Evolutionary conservation across 2,113 vertebrate genomes (phyloP).

Genomic region (Petroica traversi): DNA sequence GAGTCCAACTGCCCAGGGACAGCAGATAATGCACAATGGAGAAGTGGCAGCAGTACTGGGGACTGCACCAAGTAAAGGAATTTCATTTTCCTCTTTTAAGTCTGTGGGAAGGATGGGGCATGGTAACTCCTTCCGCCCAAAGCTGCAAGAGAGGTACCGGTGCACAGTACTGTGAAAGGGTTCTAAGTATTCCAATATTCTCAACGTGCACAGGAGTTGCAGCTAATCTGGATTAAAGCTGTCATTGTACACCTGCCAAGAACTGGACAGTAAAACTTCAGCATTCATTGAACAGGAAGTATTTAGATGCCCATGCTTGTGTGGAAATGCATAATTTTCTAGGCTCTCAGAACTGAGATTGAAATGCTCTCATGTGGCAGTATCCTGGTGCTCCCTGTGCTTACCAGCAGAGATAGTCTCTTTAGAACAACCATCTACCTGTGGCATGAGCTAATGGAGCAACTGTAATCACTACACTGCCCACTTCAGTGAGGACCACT

Average conservation of each 20-base stretch:
- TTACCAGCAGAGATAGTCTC: background rate
- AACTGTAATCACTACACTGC: accelerated
- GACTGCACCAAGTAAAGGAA: background rate
- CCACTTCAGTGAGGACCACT: background rate
- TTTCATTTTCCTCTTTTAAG: background rate
- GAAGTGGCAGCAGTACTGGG: background rate
- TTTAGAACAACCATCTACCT: background rate
- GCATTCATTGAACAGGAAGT: background rate
- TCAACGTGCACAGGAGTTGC: background rate
- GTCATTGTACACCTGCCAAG: background rate
- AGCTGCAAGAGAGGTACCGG: background rate
- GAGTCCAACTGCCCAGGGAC: background rate
- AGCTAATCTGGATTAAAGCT: background rate
- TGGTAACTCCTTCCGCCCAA: background rate
- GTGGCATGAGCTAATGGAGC: background rate
- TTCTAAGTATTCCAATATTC: background rate
- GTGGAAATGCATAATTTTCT: background rate
- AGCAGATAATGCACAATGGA: background rate
- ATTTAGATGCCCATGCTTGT: background rate
- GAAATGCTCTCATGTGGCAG: background rate
- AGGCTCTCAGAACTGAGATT: background rate
- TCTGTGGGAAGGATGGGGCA: accelerated
- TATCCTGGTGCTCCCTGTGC: background rate
- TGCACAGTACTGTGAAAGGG: background rate
- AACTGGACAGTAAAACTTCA: background rate